Percentiles rank a stretch among this genome's conserved stretches.
Evolutionary conservation across 2,888 invertebrate genomes (phyloP).

Genomic region (Megamerina dolium): DNA sequence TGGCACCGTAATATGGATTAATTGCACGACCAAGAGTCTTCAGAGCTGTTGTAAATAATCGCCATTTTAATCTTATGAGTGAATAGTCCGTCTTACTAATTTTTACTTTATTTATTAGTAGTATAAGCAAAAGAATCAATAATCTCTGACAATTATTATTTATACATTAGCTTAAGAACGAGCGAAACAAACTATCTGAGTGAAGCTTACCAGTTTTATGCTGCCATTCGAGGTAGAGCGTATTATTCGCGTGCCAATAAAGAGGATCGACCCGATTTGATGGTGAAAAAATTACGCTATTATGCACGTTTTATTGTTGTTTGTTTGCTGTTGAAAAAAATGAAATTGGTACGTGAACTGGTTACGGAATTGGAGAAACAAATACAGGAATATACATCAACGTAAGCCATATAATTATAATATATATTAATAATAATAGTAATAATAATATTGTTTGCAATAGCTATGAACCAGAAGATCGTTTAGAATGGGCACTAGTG

Average conservation of each 20-base stretch:
- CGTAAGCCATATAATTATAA: slow-evolving; percentile 44
- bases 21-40: too few relatives aligned
- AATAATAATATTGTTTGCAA: not conserved
- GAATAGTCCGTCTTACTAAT: too few relatives aligned
- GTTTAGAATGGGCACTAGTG: slow-evolving; percentile 91
- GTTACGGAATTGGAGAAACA: slow-evolving; percentile 88
- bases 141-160: too few relatives aligned
- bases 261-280: slow-evolving; percentile 89
- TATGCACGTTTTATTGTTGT: slow-evolving; percentile 96
- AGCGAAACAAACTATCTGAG: slow-evolving; percentile 94
- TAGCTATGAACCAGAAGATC: slow-evolving; percentile 90
- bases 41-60: too few relatives aligned
- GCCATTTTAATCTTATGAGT: too few relatives aligned
- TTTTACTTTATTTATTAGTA: too few relatives aligned
- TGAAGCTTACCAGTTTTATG: slow-evolving; percentile 95
- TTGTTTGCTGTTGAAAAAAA: slow-evolving; percentile 85
- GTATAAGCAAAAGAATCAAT: too few relatives aligned
- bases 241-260: slow-evolving; percentile 91
- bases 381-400: slow-evolving; percentile 90
- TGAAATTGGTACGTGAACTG: slow-evolving; percentile 86
- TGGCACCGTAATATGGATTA: too few relatives aligned
- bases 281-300: slow-evolving; percentile 93
- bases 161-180: slow-evolving; percentile 83
- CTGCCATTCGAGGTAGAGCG: slow-evolving; percentile 86
- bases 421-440: not conserved